Conservation (phyloP, 2,113 vertebrate species). For the Channa maculata region DNA sequence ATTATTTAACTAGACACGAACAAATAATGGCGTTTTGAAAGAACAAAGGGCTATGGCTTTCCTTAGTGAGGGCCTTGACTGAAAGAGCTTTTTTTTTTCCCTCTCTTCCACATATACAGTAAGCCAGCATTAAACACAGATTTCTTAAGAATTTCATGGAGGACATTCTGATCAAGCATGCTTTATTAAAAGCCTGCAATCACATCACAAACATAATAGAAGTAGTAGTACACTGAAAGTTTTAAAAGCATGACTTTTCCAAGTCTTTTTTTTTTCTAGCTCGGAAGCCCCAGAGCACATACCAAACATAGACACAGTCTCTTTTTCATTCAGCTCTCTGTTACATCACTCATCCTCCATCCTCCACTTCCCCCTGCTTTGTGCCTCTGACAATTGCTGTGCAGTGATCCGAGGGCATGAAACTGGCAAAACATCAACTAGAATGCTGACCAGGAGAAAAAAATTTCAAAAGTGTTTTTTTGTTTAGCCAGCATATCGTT, state of each 20-base stretch:
- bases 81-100: slow-evolving; percentile 23
- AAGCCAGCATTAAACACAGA: slow-evolving; percentile 6
- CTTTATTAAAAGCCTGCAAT: slow-evolving; percentile 51
- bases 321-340: slow-evolving; percentile 66
- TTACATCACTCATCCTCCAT: slow-evolving; percentile 72
- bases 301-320: slow-evolving; percentile 66
- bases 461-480: slow-evolving; percentile 66
- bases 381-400: slow-evolving; percentile 74
- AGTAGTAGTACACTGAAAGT: slow-evolving; percentile 34
- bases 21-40: slow-evolving; percentile 48
- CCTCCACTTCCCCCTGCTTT: slow-evolving; percentile 66
- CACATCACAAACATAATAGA: slow-evolving; percentile 10
- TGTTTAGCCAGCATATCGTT: slow-evolving; percentile 69
- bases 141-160: slow-evolving; percentile 25
- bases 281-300: slow-evolving; percentile 54
- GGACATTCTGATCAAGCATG: slow-evolving; percentile 22
- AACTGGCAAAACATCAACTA: slow-evolving; percentile 71
- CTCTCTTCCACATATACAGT: neutral
- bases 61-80: slow-evolving; percentile 19
- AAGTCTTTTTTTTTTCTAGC: slow-evolving; percentile 14
- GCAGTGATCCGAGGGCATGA: slow-evolving; percentile 71
- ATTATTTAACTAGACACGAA: slow-evolving; percentile 61
- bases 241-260: slow-evolving; percentile 47
- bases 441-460: slow-evolving; percentile 72
- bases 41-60: slow-evolving; percentile 49